Base-by-base conservation (phyloP, 2,797 vertebrate genomes). In the Phalloptychus januarius region DNA sequence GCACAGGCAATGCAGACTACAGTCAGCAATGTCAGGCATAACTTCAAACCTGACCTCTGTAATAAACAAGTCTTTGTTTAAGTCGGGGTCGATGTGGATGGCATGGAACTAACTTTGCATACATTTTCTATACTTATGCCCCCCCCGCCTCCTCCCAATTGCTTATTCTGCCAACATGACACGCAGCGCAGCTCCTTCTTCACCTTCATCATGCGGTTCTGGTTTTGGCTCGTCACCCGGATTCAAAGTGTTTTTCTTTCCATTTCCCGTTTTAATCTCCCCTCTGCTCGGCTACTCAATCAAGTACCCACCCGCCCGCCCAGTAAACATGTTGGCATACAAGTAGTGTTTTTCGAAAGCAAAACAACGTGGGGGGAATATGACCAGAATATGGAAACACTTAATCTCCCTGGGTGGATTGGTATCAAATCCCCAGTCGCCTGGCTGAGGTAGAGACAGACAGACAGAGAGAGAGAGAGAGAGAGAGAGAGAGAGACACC, bases 351-450 rank as follows among this genome's bases (percentile, higher is more conserved):
- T 93, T 92, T 93, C 87, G 90, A 93, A 94, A 93, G 91, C 93
- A 93, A 93, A 94, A 93, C 91, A 94, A 90, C 87, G 83, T 56
- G 46, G 82, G 46, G 82, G 85, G 90, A 94, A 89, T 87, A 92
- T 88, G 86, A 92, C 85, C 81, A 86, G 88, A 91, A 92, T 91
- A 93, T 91, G 89, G 90, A 92, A 91, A 85, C 45, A 72, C 86
- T 90, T 94, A 93, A 94, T 94, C 91, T 92, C 90, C 83, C 85
- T 46, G 88, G 93, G 91, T 91, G 90, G 92, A 92, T 91, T 89
- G 92, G 85, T 87, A 84, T 93, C 88, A 92, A 94, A 93, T 93
- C 92, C 91, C 85, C 42, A 58, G 46, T 85, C 8, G 74, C 85
- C 85, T 8, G 76, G 83, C 67, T 1, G 82, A 85, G 80, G 80